Conservation (phyloP, 2,797 vertebrate species). For the Lateolabrax maculatus region DNA sequence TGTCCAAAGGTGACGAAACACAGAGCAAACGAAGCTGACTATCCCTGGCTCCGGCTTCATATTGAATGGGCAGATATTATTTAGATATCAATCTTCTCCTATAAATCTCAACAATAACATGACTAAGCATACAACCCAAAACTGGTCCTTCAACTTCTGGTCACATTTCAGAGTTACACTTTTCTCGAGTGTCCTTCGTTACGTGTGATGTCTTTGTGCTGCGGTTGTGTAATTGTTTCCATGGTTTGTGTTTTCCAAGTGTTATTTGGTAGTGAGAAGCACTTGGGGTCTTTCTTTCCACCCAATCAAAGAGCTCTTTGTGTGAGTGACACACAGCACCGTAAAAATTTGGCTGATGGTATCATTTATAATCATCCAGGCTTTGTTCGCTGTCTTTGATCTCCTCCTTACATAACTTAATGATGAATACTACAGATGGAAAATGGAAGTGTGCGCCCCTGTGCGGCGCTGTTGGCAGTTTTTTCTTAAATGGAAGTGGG, state of each 20-base stretch:
- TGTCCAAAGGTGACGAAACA: not conserved
- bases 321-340: constrained; percentile 15
- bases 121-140: not conserved
- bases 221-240: constrained; percentile 8
- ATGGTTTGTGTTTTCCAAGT: not conserved
- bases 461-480: not conserved
- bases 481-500: constrained; percentile 16
- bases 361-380: constrained; percentile 23
- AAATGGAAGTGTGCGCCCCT: constrained; percentile 14
- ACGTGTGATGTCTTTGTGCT: not conserved
- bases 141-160: not conserved
- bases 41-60: not conserved
- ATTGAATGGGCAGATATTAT: not conserved
- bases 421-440: constrained; percentile 20
- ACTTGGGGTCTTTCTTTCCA: constrained; percentile 4
- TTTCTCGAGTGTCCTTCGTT: not conserved
- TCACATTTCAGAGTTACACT: not conserved
- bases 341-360: constrained; percentile 34
- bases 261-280: constrained; percentile 6
- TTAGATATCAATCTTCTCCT: too few relatives aligned
- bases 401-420: constrained; percentile 44
- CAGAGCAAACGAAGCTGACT: too few relatives aligned
- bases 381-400: constrained; percentile 12
- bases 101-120: not conserved
- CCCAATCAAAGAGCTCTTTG: constrained; percentile 49